Evolutionary conservation across 2,888 invertebrate species (phyloP).

Genomic region (Gortyna flavago): DNA sequence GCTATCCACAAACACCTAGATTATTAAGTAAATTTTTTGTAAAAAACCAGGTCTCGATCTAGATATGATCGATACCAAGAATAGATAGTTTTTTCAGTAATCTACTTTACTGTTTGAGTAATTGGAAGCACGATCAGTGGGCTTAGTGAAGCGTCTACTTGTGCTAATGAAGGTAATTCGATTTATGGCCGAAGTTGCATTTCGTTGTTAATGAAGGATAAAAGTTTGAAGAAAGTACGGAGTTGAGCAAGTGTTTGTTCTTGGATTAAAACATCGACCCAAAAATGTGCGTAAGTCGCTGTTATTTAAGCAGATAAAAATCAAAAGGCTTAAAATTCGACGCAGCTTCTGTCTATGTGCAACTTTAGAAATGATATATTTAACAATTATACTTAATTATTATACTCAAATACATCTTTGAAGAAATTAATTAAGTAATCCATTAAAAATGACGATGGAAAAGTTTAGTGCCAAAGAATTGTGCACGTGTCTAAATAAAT

Average conservation of each 20-base stretch:
- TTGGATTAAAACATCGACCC: slow-evolving; percentile 40
- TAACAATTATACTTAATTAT: background rate
- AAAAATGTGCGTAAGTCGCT: slow-evolving; percentile 42
- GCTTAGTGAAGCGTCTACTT: slow-evolving; percentile 49
- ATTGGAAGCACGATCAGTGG: slow-evolving; percentile 46
- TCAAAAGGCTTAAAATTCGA: background rate
- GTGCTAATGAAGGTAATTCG: slow-evolving; percentile 62
- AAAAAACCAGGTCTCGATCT: slow-evolving; percentile 29
- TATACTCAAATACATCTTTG: background rate
- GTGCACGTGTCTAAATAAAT: slow-evolving; percentile 35
- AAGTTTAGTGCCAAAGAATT: slow-evolving; percentile 12
- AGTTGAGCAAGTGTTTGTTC: slow-evolving; percentile 51
- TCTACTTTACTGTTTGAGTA: slow-evolving; percentile 43
- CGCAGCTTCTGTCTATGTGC: background rate
- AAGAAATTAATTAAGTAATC: background rate
- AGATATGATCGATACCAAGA: slow-evolving; percentile 45
- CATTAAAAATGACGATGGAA: slow-evolving; percentile 8
- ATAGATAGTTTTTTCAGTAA: slow-evolving; percentile 27
- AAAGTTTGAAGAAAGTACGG: slow-evolving; percentile 19
- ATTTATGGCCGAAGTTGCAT: slow-evolving; percentile 50
- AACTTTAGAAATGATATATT: background rate
- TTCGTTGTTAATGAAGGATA: slow-evolving; percentile 55
- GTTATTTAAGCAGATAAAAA: slow-evolving; percentile 10
- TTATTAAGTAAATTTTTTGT: slow-evolving; percentile 29
- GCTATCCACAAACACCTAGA: slow-evolving; percentile 66